Evolutionary conservation across 2,888 invertebrate genomes (phyloP).

Genomic region (Rambutsinella grinnellia): DNA sequence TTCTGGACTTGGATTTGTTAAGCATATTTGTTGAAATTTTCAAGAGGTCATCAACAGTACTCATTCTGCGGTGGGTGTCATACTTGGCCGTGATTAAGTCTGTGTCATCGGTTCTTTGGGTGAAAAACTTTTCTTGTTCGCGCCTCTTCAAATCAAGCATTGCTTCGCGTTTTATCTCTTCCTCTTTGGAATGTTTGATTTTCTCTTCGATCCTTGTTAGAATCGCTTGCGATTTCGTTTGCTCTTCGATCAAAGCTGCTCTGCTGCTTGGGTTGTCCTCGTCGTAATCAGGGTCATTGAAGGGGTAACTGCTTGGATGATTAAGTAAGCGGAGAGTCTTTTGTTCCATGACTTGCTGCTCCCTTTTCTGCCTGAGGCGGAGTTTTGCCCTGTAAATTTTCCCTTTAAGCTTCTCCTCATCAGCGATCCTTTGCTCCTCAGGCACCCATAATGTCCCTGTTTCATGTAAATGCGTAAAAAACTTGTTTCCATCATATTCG

Average conservation of each 20-base stretch:
- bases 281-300: not conserved
- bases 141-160: constrained; percentile 11
- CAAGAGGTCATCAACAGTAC: no score
- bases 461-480: constrained; percentile 52
- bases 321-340: constrained; percentile 30
- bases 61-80: no score
- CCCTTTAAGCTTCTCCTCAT: constrained; percentile 37
- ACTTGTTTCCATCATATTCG: constrained; percentile 51
- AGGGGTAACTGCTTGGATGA: no score
- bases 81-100: no score
- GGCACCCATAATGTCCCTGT: constrained; percentile 47
- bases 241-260: not conserved
- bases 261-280: not conserved
- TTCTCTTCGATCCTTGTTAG: constrained; percentile 2
- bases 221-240: not conserved
- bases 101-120: no score
- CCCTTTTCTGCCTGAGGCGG: constrained; percentile 39
- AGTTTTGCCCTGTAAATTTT: constrained; percentile 54
- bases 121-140: constrained; percentile 25
- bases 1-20: no score
- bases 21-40: no score
- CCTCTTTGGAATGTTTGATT: constrained; percentile 20
- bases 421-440: constrained; percentile 3
- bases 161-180: not conserved
- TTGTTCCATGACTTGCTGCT: constrained; percentile 25